Conservation (phyloP, 2,888 invertebrate species). For the Tryphoninae sp. region DNA sequence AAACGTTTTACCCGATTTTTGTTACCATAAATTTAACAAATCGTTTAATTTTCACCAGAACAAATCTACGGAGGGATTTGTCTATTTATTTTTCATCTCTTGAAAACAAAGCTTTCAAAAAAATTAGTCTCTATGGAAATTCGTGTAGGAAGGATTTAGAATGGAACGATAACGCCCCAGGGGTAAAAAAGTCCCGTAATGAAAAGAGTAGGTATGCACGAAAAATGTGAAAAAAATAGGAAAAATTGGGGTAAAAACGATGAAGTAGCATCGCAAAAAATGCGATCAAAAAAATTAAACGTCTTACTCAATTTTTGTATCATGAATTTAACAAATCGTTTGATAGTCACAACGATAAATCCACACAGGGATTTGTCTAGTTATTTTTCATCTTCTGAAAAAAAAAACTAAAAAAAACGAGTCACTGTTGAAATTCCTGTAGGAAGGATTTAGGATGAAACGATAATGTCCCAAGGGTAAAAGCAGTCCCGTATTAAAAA, state of each 20-base stretch:
- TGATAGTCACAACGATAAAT: too few species aligned
- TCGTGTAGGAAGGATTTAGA: too few species aligned
- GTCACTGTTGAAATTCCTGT: not conserved
- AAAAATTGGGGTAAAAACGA: conserved; percentile 23
- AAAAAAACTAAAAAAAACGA: not conserved
- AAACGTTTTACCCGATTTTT: not conserved
- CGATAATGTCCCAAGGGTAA: conserved; percentile 38
- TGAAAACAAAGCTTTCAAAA: too few species aligned
- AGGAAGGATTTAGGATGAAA: conserved; percentile 3
- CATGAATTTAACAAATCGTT: too few species aligned
- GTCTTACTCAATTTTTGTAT: not conserved
- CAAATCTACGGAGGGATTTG: too few species aligned
- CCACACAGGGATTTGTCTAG: conserved; percentile 27
- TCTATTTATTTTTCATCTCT: too few species aligned
- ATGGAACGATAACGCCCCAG: too few species aligned
- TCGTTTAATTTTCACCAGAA: conserved; percentile 9
- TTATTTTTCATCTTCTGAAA: conserved; percentile 55
- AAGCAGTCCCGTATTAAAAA: conserved; percentile 23
- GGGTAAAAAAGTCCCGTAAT: not conserved
- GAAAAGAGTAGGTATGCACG: not conserved
- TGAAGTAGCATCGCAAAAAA: conserved; percentile 50
- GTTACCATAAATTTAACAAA: not conserved
- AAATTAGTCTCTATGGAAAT: too few species aligned
- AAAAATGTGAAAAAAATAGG: not conserved
- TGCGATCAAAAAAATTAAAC: not conserved